phyloP scores from a whole-genome alignment of 2,888 invertebrate species.

The Argyresthia albistria region DNA sequence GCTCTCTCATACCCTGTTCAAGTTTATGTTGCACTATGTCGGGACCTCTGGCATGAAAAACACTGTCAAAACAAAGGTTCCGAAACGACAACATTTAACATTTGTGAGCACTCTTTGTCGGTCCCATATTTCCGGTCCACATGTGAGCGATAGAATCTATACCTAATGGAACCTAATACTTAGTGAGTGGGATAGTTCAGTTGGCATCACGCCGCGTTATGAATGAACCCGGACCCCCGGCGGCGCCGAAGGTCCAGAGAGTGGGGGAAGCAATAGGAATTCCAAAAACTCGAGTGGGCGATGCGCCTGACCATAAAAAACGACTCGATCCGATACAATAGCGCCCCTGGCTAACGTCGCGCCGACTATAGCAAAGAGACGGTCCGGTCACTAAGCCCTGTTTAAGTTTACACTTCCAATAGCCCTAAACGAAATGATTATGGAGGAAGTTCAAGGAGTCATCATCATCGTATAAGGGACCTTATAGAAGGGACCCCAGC shows the following conservation, averaged over 20 bases:
- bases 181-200: slow-evolving; percentile 10
- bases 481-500: slow-evolving; percentile 10
- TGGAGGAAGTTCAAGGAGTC: not conserved
- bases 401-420: slow-evolving; percentile 2
- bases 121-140: slow-evolving; percentile 1
- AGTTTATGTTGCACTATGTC: too few species aligned
- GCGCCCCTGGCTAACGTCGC: slow-evolving; percentile 23
- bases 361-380: slow-evolving; percentile 19
- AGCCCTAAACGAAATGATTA: slow-evolving; percentile 1
- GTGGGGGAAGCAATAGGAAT: slow-evolving; percentile 35
- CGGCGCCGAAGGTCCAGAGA: slow-evolving; percentile 13
- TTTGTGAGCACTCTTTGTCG: not conserved
- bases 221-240: slow-evolving; percentile 60
- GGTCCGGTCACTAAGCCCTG: slow-evolving; percentile 11
- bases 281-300: slow-evolving; percentile 66
- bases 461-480: not conserved
- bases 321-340: slow-evolving; percentile 45
- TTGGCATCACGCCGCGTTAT: slow-evolving; percentile 53
- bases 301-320: slow-evolving; percentile 44
- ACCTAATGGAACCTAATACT: slow-evolving; percentile 19
- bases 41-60: not conserved
- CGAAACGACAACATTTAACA: not conserved
- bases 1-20: too few species aligned
- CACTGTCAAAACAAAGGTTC: slow-evolving; percentile 4
- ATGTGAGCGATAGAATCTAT: slow-evolving; percentile 16